Conservation (phyloP, 23 tunicate genomes). For the Styela clava region DNA sequence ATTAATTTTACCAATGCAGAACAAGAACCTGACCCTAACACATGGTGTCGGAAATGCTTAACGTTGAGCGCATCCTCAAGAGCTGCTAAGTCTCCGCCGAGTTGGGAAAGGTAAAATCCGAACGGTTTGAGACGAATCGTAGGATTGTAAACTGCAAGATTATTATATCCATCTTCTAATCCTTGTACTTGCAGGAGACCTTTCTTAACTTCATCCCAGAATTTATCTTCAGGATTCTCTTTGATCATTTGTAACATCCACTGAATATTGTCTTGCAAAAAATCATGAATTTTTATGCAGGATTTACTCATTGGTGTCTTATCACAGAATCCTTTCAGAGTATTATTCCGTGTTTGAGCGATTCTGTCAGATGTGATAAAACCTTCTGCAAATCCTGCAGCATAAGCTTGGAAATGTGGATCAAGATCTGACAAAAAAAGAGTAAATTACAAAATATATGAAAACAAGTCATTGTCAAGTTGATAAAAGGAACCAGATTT, state of each 20-base stretch:
- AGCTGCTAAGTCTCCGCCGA: constrained; percentile 32
- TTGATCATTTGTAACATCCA: constrained; percentile 31
- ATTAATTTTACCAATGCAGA: constrained; percentile 42
- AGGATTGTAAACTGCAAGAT: neutral
- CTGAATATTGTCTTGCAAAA: constrained; percentile 14
- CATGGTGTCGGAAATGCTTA: neutral
- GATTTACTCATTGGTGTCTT: neutral
- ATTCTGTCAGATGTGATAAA: constrained; percentile 23
- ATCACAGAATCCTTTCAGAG: constrained; percentile 23
- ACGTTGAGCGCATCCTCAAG: constrained; percentile 26
- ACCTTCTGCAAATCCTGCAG: constrained; percentile 50
- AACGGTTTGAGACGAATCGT: constrained; percentile 47
- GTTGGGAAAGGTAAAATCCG: constrained; percentile 25
- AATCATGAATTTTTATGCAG: constrained; percentile 25
- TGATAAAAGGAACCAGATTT: no score
- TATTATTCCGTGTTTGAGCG: constrained; percentile 22
- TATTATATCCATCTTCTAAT: constrained; percentile 35
- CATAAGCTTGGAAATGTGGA: constrained; percentile 29
- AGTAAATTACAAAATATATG: no score
- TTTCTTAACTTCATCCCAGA: constrained; percentile 41
- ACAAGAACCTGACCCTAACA: constrained; percentile 42
- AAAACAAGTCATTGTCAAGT: no score
- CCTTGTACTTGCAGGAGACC: constrained; percentile 54
- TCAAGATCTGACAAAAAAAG: no score
- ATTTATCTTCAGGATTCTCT: constrained; percentile 21